These are phyloP conservation scores for Antrozous pallidus DNA, from an alignment of 2,797 vertebrate species.

Conservation along the genomic window DNA sequence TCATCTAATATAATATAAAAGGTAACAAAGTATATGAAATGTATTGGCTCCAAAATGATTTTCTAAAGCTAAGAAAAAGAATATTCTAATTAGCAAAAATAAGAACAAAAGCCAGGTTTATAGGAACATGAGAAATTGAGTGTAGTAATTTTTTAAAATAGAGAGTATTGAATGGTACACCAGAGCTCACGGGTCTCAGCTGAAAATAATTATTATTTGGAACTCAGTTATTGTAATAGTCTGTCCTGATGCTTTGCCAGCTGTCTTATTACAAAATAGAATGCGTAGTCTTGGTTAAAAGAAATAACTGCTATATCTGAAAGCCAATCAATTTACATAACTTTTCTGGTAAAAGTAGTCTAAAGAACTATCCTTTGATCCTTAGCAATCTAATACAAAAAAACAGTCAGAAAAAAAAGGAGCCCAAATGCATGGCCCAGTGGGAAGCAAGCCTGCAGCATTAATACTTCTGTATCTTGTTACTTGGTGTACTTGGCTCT, in stretches of 20 bases:
- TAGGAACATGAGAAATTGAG: conserved; percentile 6
- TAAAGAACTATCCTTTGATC: conserved; percentile 25
- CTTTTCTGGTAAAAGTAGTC: not conserved
- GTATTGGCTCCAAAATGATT: not conserved
- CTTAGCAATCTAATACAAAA: conserved; percentile 14
- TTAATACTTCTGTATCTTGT: not conserved
- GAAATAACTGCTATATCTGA: not conserved
- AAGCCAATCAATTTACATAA: conserved; percentile 32
- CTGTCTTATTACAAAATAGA: conserved; percentile 50
- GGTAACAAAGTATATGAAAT: not conserved
- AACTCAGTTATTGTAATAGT: not conserved
- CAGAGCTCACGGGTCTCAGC: not conserved
- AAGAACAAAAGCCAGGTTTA: not conserved
- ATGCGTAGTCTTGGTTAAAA: conserved; percentile 48
- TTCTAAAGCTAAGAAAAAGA: conserved; percentile 11
- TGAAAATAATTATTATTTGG: conserved; percentile 28
- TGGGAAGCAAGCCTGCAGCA: not conserved
- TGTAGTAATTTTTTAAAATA: not conserved
- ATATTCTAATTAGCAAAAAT: conserved; percentile 14
- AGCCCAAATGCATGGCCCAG: not conserved
- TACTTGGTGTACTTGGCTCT: not conserved
- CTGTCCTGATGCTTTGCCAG: not conserved
- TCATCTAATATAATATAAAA: not conserved
- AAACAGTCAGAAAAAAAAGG: not conserved
- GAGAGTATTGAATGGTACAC: not conserved